A percentile compares a stretch with the other conserved stretches of the same genome.
These are phyloP conservation scores for Notospermus geniculatus DNA, from an alignment of 1,140 invertebrate genomes.

Conservation along the genomic window DNA sequence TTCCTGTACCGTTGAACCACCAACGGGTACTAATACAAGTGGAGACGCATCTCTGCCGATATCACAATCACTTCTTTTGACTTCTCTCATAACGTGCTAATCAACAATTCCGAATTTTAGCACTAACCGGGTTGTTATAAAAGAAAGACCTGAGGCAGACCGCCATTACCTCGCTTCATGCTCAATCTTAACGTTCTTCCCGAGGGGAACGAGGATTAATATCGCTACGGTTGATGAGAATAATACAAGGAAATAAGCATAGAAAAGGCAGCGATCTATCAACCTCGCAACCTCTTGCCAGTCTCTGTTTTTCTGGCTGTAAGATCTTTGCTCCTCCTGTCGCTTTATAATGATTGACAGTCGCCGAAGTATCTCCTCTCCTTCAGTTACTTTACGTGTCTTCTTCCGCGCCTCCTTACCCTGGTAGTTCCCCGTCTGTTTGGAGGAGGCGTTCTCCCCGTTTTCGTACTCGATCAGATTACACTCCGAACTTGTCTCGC, in stretches of 20 bases:
- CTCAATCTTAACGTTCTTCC: neutral
- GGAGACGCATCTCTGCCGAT: too few relatives aligned
- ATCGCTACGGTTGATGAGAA: conserved; percentile 1
- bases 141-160: too few relatives aligned
- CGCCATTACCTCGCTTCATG: too few relatives aligned
- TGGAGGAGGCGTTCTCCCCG: neutral
- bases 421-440: neutral
- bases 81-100: too few relatives aligned
- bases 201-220: conserved; percentile 8
- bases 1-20: too few relatives aligned
- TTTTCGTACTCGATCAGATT: neutral
- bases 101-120: too few relatives aligned
- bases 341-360: neutral
- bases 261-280: conserved; percentile 14
- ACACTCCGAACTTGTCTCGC: neutral
- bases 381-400: neutral
- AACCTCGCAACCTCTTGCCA: conserved; percentile 12
- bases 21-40: too few relatives aligned
- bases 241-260: neutral
- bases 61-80: too few relatives aligned
- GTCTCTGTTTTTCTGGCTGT: conserved; percentile 1
- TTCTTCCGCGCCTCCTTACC: neutral
- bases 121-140: too few relatives aligned
- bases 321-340: neutral
- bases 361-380: neutral